phyloP scores from a whole-genome alignment of 2,888 invertebrate genomes.

The Theretra japonica region DNA sequence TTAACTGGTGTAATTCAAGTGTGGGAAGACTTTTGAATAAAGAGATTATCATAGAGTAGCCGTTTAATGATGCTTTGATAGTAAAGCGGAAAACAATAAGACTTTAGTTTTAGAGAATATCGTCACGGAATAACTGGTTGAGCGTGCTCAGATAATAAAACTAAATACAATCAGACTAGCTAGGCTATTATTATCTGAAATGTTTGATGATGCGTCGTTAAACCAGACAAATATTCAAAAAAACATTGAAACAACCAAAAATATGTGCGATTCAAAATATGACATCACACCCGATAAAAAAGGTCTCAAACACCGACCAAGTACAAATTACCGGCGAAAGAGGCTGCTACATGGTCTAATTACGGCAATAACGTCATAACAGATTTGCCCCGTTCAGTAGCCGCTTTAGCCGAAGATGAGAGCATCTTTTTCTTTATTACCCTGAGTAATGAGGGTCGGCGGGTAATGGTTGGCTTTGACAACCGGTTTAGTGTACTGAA shows the following conservation, averaged over 20 bases:
- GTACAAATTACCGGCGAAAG: constrained; percentile 20
- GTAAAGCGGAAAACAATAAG: too few relatives aligned
- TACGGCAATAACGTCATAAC: constrained; percentile 33
- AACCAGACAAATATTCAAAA: not conserved
- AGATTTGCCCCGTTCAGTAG: constrained; percentile 30
- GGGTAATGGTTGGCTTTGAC: constrained; percentile 54
- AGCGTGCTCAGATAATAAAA: too few relatives aligned
- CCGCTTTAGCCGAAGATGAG: constrained; percentile 31
- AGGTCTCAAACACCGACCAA: not conserved
- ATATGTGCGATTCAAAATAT: not conserved
- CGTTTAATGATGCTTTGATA: too few relatives aligned
- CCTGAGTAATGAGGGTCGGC: constrained; percentile 47
- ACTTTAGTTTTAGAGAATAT: too few relatives aligned
- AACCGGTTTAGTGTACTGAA: constrained; percentile 47
- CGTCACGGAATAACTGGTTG: too few relatives aligned
- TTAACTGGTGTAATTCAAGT: too few relatives aligned
- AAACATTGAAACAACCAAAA: not conserved
- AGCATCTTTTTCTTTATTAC: constrained; percentile 48
- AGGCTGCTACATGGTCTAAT: constrained; percentile 30
- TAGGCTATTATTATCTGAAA: too few relatives aligned
- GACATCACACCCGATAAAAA: not conserved
- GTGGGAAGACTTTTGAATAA: too few relatives aligned
- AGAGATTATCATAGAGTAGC: too few relatives aligned
- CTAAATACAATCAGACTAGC: too few relatives aligned
- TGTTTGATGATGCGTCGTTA: too few relatives aligned